Base-by-base conservation (phyloP, 2,888 invertebrate species). In the Scaptomyza caliginosa region DNA sequence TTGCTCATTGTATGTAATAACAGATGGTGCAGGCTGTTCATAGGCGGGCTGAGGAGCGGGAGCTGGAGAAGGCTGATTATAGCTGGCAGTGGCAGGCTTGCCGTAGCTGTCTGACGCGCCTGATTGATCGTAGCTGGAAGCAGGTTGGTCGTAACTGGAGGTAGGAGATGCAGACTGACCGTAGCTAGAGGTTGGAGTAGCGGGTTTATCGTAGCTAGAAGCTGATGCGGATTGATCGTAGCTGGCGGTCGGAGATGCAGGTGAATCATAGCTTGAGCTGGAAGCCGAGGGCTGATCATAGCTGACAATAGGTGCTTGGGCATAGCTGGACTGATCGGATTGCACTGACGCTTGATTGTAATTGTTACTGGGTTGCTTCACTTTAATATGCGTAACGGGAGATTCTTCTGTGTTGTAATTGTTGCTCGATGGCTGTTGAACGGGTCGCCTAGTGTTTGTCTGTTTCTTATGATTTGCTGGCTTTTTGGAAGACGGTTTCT, bases 401-500 rank as follows among this genome's bases (percentile, higher is more conserved):
- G 80, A 79, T 6, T 72, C 72, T 4, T 60, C 69, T 0, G 59
- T 38, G 4, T 67, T 43, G 21, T 77, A 71, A 39, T 19, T 56
- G 48, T 32, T 62, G 21, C 60, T 60, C 4, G 60, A 28, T 17
- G 5, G 56, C 19, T 66, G 65, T 34, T 46, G 40, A n/a, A 30
- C 45, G 3, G 77, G 86, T n/a, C 65, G 39, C 7, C 71, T 45
- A 0, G 75, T 83, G 38, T 23, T 71, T 7, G 28, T 66, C 63
- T 45, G 84, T 23, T 45, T 65, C 50, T 77, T 73, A 43, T 81
- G 49, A 23, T 30, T 63, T 0, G 54, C 16, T 5, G 86, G 79
- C n/a, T 79, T 65, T 36, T 72, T 84, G 4, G 63, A 24, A 0
- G 38, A 45, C 4, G 89, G 86, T 90, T 1, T 93, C 90, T 78